These are phyloP conservation scores for Hiodon alosoides DNA, from an alignment of 2,113 vertebrate genomes.

Conservation along the genomic window DNA sequence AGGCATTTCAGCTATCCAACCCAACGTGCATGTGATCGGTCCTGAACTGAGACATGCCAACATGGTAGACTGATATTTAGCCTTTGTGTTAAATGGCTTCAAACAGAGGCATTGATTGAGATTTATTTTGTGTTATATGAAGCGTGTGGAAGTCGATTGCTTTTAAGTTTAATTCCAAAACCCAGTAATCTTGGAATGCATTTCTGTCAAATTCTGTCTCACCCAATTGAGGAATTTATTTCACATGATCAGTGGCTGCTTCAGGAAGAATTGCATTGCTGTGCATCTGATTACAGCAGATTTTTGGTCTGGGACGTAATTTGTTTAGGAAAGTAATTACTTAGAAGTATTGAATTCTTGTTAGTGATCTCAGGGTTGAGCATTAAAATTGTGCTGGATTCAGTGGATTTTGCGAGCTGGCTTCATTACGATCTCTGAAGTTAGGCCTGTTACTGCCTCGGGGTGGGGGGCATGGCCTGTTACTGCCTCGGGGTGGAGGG, in stretches of 20 bases:
- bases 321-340: conserved; percentile 72
- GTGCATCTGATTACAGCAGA: conserved; percentile 52
- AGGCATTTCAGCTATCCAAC: too few species aligned
- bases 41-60: neutral
- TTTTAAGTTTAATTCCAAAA: conserved; percentile 29
- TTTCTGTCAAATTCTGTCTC: conserved; percentile 50
- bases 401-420: neutral
- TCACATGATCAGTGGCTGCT: conserved; percentile 63
- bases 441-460: neutral
- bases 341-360: conserved; percentile 54
- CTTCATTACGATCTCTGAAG: neutral
- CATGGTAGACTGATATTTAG: neutral
- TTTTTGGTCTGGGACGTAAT: conserved; percentile 57
- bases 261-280: conserved; percentile 53
- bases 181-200: conserved; percentile 38
- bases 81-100: neutral
- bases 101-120: neutral
- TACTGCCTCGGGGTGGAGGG: too few species aligned
- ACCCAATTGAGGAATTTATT: conserved; percentile 62
- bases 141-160: conserved; percentile 1
- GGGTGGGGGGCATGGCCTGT: too few species aligned
- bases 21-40: neutral
- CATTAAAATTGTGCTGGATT: conserved; percentile 39
- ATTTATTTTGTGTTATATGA: neutral
- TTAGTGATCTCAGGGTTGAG: conserved; percentile 65